Evolutionary conservation across 1,140 invertebrate species (phyloP).

Genomic region (Diprion similis): DNA sequence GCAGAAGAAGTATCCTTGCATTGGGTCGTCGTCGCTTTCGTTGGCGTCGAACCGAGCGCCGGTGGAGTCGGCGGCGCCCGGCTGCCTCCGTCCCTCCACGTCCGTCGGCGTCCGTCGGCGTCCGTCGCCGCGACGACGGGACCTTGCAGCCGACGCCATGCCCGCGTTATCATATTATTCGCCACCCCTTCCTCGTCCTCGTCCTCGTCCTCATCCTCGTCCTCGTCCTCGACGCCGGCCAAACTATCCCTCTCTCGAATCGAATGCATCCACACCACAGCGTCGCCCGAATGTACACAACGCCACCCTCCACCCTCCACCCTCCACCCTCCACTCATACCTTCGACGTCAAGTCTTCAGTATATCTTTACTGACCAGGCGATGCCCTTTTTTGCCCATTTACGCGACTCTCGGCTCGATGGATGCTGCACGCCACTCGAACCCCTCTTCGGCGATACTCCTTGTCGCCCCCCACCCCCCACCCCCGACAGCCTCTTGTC

Average conservation of each 20-base stretch:
- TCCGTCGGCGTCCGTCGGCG: conserved; percentile 26
- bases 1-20: conserved; percentile 42
- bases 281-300: too few species aligned
- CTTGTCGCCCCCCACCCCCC: too few species aligned
- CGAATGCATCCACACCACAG: background rate
- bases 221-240: background rate
- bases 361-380: too few species aligned
- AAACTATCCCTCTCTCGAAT: background rate
- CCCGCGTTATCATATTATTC: conserved; percentile 22
- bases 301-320: background rate
- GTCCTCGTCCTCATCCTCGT: background rate
- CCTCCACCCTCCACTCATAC: too few species aligned
- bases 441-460: too few species aligned
- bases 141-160: conserved; percentile 26
- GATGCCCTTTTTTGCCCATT: too few species aligned
- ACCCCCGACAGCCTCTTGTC: too few species aligned
- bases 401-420: too few species aligned
- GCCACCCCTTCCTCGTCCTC: background rate
- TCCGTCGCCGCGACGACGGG: conserved; percentile 25
- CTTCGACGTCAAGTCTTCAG: background rate
- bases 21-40: conserved; percentile 29
- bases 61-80: conserved; percentile 13
- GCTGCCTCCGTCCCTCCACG: background rate
- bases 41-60: conserved; percentile 26
- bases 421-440: too few species aligned